A percentile compares a stretch with the other conserved stretches of the same genome.
phyloP scores from a whole-genome alignment of 2,113 vertebrate genomes.

The Gavialis gangeticus region DNA sequence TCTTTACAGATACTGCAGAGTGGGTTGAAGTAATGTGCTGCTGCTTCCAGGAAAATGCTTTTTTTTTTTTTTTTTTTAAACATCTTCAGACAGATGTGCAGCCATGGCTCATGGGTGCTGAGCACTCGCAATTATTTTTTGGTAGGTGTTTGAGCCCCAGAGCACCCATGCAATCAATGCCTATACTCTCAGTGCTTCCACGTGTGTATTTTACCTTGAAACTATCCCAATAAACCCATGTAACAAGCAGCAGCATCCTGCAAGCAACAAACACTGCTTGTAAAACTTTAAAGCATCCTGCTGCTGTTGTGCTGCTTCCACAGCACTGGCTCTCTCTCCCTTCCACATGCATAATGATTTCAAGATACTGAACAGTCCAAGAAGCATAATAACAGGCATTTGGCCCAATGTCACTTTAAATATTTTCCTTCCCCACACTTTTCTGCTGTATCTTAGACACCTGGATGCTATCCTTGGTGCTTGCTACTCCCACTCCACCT shows the following conservation, averaged over 20 bases:
- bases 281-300: not conserved
- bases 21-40: too few relatives aligned
- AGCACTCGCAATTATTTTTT: too few relatives aligned
- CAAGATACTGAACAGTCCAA: not conserved
- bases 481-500: not conserved
- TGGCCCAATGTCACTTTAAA: not conserved
- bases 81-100: too few relatives aligned
- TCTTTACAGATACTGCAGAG: too few relatives aligned
- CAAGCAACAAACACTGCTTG: not conserved
- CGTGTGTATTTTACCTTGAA: not conserved
- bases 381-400: not conserved
- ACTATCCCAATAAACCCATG: not conserved
- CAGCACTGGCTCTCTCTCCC: not conserved
- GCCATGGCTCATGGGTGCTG: too few relatives aligned
- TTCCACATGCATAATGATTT: not conserved
- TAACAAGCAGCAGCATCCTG: not conserved
- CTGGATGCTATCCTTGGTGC: too few relatives aligned
- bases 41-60: too few relatives aligned
- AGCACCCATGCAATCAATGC: too few relatives aligned
- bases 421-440: not conserved
- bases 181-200: not conserved
- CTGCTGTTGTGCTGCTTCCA: not conserved
- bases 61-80: too few relatives aligned
- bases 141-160: too few relatives aligned
- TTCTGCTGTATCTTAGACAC: fast-evolving